Percentiles rank a stretch among this genome's conserved stretches.
Conservation (phyloP, 2,113 vertebrate species). For the Stercorarius parasiticus region DNA sequence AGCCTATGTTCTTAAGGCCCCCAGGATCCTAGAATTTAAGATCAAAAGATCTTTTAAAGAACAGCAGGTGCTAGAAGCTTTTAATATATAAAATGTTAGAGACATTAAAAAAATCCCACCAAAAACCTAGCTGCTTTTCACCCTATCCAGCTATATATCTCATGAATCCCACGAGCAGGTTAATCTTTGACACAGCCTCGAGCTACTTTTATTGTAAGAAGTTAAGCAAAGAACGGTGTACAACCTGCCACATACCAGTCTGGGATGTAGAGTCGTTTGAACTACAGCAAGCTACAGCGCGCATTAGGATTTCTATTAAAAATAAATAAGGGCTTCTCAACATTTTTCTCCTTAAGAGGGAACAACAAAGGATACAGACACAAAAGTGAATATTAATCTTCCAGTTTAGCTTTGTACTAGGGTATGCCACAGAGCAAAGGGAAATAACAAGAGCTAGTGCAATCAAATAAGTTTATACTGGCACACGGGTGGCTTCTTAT, state of each 20-base stretch:
- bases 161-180: neutral
- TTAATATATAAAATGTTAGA: conserved; percentile 19
- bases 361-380: conserved; percentile 26
- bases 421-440: neutral
- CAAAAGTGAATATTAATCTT: conserved; percentile 57
- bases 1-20: conserved; percentile 28
- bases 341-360: conserved; percentile 6
- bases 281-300: neutral
- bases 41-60: conserved; percentile 58
- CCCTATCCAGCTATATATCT: neutral
- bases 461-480: neutral
- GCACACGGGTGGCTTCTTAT: neutral
- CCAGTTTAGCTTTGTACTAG: conserved; percentile 1
- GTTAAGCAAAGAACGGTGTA: conserved; percentile 29
- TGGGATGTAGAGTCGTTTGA: neutral
- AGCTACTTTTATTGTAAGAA: conserved; percentile 41
- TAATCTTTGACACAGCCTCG: conserved; percentile 62
- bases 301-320: conserved; percentile 34
- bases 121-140: neutral
- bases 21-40: conserved; percentile 29
- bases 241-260: conserved; percentile 11
- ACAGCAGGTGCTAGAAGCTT: conserved; percentile 43
- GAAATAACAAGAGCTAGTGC: neutral
- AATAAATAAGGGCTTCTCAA: conserved; percentile 56
- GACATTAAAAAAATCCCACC: neutral